A percentile compares a stretch with the other conserved stretches of the same genome.
phyloP scores from a whole-genome alignment of 2,888 invertebrate genomes.

The Eretmocerus hayati region DNA sequence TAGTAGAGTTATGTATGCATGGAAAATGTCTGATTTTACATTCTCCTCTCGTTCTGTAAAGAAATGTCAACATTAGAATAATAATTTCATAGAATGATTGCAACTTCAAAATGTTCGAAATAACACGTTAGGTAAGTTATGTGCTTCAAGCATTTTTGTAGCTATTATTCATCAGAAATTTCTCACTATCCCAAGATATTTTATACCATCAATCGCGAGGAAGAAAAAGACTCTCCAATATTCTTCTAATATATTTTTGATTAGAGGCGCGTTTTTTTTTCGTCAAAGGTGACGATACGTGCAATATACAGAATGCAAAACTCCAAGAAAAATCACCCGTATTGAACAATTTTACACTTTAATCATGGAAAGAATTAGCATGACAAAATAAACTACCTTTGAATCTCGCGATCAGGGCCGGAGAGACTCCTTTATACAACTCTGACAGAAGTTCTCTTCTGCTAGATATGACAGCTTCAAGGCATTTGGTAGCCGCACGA shows the following conservation, averaged over 20 bases:
- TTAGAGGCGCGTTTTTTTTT: too few relatives aligned
- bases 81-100: background rate
- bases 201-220: too few relatives aligned
- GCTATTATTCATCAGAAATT: too few relatives aligned
- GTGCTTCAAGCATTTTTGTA: too few relatives aligned
- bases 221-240: too few relatives aligned
- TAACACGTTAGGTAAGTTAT: too few relatives aligned
- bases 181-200: too few relatives aligned
- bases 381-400: conserved; percentile 58
- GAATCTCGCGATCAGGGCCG: conserved; percentile 84
- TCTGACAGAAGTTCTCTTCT: conserved; percentile 85
- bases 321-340: too few relatives aligned
- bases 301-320: too few relatives aligned
- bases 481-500: conserved; percentile 93
- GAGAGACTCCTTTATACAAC: conserved; percentile 82
- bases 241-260: too few relatives aligned
- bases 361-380: background rate
- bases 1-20: conserved; percentile 88
- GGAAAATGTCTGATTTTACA: conserved; percentile 96
- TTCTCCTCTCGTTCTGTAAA: conserved; percentile 91
- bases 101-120: too few relatives aligned
- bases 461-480: conserved; percentile 90
- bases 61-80: background rate
- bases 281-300: too few relatives aligned
- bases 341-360: background rate